phyloP scores from a whole-genome alignment of 2,113 vertebrate genomes.

The Cyanoramphus novaezelandiae region DNA sequence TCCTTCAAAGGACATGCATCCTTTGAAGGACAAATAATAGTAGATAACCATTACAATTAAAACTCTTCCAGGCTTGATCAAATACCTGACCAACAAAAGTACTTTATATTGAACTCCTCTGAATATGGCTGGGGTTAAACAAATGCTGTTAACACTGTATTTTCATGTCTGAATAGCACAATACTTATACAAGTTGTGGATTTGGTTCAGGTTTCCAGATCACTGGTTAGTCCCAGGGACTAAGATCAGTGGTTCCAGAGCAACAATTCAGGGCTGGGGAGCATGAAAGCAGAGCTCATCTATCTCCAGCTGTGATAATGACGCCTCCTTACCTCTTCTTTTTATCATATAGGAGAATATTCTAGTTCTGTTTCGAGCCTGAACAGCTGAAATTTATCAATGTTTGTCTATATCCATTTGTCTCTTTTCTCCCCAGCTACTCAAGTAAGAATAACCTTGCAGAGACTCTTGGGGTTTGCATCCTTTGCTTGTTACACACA shows the following conservation, averaged over 20 bases:
- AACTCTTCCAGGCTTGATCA: background rate
- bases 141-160: background rate
- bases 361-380: background rate
- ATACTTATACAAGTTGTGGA: background rate
- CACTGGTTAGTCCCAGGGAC: background rate
- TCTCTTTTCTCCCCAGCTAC: background rate
- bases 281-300: background rate
- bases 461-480: background rate
- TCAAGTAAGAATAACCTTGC: background rate
- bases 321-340: background rate
- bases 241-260: background rate
- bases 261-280: background rate
- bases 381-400: background rate
- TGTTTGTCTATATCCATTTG: background rate
- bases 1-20: background rate
- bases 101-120: background rate
- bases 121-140: rapidly evolving
- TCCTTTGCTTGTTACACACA: rapidly evolving
- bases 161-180: background rate
- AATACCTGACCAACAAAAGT: background rate
- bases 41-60: background rate
- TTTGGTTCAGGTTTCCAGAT: background rate
- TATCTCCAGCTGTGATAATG: rapidly evolving
- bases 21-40: background rate
- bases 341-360: background rate